Base-by-base conservation (phyloP, 1,140 invertebrate species). In the Heliothis virescens region DNA sequence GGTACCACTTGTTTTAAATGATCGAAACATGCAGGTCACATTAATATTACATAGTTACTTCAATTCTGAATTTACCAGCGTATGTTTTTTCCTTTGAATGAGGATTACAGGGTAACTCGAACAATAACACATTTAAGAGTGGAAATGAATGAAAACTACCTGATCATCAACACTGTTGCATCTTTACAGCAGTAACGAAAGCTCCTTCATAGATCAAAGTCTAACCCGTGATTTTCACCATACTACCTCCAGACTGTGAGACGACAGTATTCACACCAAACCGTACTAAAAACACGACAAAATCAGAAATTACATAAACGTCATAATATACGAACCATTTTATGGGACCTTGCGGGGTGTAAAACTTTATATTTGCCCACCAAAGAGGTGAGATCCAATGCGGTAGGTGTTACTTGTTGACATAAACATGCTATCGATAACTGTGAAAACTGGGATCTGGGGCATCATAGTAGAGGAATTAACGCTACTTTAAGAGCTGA, bases 281-380 rank as follows among this genome's bases (percentile, higher is more conserved):
- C 41, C 29, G 16, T 15, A 47, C 47, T 55, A n/a, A 18, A 73
- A 73, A 59, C 59, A 59, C 41, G 10, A 59, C 47, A 29, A 47
- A 53, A 12, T 59, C 53, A 41, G 53, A 15, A 73, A 29, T 21
- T 0, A 18, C 16, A 57, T 73, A 73, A 73, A 73, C 71, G 29
- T 57, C 53, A 34, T 47, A 73, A 60, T 60, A 48, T 41, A 59
- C 41, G 59, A 18, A 57, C 29, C 48, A 59, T 73, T 73, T 73
- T 59, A 73, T 60, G 10, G 15, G 10, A 10, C 16, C 16, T 16
- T 16, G 59, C 13, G 16, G 55, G 29, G 53, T 73, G 34, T 73
- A 73, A 73, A 73, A 59, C 52, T 18, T 11, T 59, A 47, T 47
- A 59, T 73, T 73, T 59, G 53, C 53, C 15, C 15, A 59, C 15